phyloP scores from a whole-genome alignment of 2,888 invertebrate species.

The Drosophila acutilabella region DNA sequence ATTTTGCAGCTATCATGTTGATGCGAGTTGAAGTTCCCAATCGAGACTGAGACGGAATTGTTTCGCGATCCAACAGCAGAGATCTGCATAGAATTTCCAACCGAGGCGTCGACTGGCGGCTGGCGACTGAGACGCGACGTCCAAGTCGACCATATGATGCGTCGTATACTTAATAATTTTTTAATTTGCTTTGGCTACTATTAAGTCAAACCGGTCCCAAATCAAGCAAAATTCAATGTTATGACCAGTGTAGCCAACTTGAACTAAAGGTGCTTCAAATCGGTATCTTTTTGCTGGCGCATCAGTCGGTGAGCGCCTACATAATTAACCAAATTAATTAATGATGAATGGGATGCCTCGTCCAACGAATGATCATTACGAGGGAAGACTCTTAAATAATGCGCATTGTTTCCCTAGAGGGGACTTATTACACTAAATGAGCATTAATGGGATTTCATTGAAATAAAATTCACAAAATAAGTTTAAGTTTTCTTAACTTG shows the following conservation, averaged over 20 bases:
- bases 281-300: conserved; percentile 14
- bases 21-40: conserved; percentile 76
- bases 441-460: not conserved
- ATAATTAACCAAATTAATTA: conserved; percentile 36
- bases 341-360: conserved; percentile 31
- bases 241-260: conserved; percentile 13
- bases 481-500: not conserved
- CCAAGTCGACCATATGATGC: conserved; percentile 36
- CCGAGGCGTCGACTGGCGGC: conserved; percentile 21
- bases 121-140: conserved; percentile 14
- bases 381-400: conserved; percentile 26
- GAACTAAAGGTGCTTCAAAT: conserved; percentile 26
- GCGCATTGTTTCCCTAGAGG: not conserved
- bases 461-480: not conserved
- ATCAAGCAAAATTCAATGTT: conserved; percentile 14
- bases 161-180: conserved; percentile 53
- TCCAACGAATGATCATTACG: not conserved
- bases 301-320: conserved; percentile 9
- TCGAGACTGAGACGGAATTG: conserved; percentile 72
- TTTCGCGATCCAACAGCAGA: conserved; percentile 59
- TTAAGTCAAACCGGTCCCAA: conserved; percentile 52
- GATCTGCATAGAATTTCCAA: conserved; percentile 66
- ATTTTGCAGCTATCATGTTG: conserved; percentile 79
- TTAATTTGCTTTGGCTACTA: conserved; percentile 38
- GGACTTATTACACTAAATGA: conserved; percentile 4